These are phyloP conservation scores for Zaprionus kolodkinae DNA, from an alignment of 1,140 invertebrate species.

Conservation along the genomic window DNA sequence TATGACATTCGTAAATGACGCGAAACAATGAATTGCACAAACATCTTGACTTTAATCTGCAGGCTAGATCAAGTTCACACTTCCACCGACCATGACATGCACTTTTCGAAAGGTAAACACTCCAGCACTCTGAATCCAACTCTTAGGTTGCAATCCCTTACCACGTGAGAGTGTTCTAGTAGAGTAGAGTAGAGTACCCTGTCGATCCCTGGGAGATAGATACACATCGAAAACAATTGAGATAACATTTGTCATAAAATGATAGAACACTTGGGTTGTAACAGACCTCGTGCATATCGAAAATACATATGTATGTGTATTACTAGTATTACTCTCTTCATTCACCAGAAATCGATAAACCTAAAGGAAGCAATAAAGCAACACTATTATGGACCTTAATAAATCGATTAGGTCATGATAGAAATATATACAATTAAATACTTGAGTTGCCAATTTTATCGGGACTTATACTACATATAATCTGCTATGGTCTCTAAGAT, in stretches of 20 bases:
- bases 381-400: background rate
- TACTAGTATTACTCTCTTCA: background rate
- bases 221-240: background rate
- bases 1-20: conserved; percentile 17
- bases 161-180: background rate
- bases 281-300: background rate
- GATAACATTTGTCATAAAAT: conserved; percentile 1
- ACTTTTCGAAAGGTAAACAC: conserved; percentile 3
- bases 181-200: background rate
- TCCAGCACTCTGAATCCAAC: conserved; percentile 2
- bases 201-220: background rate
- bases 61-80: conserved; percentile 17
- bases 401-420: conserved; percentile 1
- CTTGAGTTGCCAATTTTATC: background rate
- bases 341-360: background rate
- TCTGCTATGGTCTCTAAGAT: background rate
- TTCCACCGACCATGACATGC: conserved; percentile 20
- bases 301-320: background rate
- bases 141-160: background rate
- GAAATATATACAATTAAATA: background rate
- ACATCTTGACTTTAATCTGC: conserved; percentile 27
- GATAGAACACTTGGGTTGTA: background rate
- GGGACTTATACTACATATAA: background rate
- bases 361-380: background rate
- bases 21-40: conserved; percentile 27